Evolutionary conservation across 2,888 invertebrate species (phyloP).

Genomic region (Caenorhabditis macrosperma): DNA sequence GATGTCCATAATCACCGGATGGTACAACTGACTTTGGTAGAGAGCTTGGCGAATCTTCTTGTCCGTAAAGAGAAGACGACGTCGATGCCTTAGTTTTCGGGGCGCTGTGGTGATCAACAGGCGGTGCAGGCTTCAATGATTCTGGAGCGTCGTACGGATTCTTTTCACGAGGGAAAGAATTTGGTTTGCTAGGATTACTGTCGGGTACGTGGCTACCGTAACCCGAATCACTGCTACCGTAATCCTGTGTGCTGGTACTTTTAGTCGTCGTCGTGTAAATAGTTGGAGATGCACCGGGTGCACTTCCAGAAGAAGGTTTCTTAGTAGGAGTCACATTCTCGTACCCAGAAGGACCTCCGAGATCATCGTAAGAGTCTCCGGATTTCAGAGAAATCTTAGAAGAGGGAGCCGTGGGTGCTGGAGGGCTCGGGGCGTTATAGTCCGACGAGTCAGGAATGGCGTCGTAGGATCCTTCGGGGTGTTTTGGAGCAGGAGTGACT

Average conservation of each 20-base stretch:
- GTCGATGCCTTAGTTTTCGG: too few species aligned
- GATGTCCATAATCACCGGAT: too few species aligned
- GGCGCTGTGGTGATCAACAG: too few species aligned
- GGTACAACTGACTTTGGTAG: too few species aligned
- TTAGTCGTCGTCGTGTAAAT: neutral
- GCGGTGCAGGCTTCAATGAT: too few species aligned
- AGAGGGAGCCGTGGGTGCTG: neutral
- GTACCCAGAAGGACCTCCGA: neutral
- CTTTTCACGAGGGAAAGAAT: too few species aligned
- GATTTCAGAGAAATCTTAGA: neutral
- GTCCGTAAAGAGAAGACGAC: too few species aligned
- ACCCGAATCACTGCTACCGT: neutral
- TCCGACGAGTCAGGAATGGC: neutral
- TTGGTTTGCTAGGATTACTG: neutral
- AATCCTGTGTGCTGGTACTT: neutral
- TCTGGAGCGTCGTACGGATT: neutral
- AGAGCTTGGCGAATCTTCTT: too few species aligned
- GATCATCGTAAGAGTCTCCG: constrained; percentile 3
- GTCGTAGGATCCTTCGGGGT: neutral
- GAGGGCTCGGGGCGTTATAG: neutral
- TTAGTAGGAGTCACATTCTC: neutral
- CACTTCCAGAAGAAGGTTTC: neutral
- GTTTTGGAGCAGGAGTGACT: neutral
- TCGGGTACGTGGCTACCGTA: neutral
- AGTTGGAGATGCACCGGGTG: constrained; percentile 4